A percentile compares a stretch with the other conserved stretches of the same genome.
Evolutionary conservation across 2,888 invertebrate genomes (phyloP).

Genomic region (Agrochola lychnidis): DNA sequence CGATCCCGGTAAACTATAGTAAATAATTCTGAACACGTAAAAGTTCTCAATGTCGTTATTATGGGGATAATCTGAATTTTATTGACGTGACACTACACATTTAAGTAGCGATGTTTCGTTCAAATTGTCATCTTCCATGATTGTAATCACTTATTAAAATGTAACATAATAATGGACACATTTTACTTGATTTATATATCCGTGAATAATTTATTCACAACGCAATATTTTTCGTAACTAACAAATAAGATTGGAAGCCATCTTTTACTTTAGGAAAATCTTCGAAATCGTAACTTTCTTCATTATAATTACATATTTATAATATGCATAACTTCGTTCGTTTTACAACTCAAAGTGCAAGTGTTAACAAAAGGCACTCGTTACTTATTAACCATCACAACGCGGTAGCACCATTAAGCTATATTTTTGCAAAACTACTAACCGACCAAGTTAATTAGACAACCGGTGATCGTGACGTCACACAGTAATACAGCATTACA

Average conservation of each 20-base stretch:
- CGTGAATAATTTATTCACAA: not conserved
- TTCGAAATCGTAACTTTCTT: conserved; percentile 8
- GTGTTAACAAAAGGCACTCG: conserved; percentile 68
- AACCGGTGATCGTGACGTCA: not conserved
- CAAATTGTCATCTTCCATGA: conserved; percentile 2
- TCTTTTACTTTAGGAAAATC: conserved; percentile 1
- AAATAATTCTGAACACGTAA: not conserved
- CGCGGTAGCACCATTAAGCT: conserved; percentile 69
- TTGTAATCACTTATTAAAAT: not conserved
- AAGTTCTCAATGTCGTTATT: conserved; percentile 3
- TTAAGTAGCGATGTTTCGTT: not conserved
- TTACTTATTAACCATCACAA: conserved; percentile 68
- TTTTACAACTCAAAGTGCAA: conserved; percentile 26
- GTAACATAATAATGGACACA: not conserved
- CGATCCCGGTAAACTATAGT: no score
- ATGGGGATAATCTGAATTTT: not conserved
- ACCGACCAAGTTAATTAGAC: not conserved
- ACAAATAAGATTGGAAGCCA: conserved; percentile 8
- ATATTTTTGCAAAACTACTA: conserved; percentile 63
- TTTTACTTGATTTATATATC: not conserved
- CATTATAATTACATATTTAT: conserved; percentile 34
- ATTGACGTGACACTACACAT: not conserved
- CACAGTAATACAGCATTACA: not conserved
- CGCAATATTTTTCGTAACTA: not conserved
- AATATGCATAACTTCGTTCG: conserved; percentile 54